phyloP scores from a whole-genome alignment of 2,888 invertebrate species.

The Bursaphelenchus okinawaensis region DNA sequence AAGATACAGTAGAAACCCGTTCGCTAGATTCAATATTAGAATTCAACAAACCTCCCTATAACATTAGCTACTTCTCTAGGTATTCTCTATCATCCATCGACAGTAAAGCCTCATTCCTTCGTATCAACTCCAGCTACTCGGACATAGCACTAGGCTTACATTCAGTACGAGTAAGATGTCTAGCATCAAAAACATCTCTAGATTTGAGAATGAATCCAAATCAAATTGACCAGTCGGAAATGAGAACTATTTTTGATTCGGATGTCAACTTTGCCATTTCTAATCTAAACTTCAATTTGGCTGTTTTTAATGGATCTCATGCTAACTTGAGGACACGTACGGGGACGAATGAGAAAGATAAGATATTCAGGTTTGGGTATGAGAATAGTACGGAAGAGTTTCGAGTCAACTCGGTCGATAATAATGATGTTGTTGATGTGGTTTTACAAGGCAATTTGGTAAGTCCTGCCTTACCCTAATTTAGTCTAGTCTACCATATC shows the following conservation, averaged over 20 bases:
- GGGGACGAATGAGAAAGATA: not conserved
- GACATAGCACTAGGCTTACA: slow-evolving; percentile 5
- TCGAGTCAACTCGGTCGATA: not conserved
- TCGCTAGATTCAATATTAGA: slow-evolving; percentile 6
- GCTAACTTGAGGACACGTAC: not conserved
- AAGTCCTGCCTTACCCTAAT: too few species aligned
- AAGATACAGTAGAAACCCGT: not conserved
- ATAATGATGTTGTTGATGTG: not conserved
- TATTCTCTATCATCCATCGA: slow-evolving; percentile 3
- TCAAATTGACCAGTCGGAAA: not conserved
- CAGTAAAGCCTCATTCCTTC: slow-evolving; percentile 9
- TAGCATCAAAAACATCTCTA: not conserved
- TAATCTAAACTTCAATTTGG: not conserved
- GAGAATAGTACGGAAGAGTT: slow-evolving; percentile 10
- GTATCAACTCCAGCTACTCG: not conserved
- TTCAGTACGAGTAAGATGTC: not conserved
- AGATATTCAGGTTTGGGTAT: slow-evolving; percentile 7
- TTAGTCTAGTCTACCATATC: too few species aligned
- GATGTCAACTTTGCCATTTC: slow-evolving; percentile 7
- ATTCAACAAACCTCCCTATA: slow-evolving; percentile 7
- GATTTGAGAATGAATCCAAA: slow-evolving; percentile 3
- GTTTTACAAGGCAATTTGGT: not conserved
- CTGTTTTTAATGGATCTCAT: slow-evolving; percentile 6
- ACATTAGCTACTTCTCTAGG: slow-evolving; percentile 6
- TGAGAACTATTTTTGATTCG: not conserved